Percentiles rank a stretch among this genome's conserved stretches.
phyloP scores from a whole-genome alignment of 2,113 vertebrate species.

The Python bivittatus region DNA sequence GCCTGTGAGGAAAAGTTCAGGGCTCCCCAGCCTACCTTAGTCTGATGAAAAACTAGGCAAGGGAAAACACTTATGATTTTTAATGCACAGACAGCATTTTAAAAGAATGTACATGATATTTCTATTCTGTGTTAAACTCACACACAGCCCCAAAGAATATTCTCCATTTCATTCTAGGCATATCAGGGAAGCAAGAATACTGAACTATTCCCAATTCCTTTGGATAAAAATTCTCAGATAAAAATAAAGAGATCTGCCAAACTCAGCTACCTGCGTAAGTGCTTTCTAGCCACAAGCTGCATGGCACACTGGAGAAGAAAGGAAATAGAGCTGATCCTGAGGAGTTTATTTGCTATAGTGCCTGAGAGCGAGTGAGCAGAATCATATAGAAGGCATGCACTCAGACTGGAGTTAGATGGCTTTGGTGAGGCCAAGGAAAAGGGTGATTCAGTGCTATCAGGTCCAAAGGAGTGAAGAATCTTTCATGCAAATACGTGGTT shows the following conservation, averaged over 20 bases:
- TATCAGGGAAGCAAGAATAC: slow-evolving; percentile 5
- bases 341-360: neutral
- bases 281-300: neutral
- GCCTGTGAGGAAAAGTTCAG: too few relatives aligned
- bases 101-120: neutral
- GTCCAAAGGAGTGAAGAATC: neutral
- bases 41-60: neutral
- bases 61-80: neutral
- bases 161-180: slow-evolving; percentile 3
- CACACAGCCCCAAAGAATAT: neutral
- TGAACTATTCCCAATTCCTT: slow-evolving; percentile 14
- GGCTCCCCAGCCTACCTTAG: neutral
- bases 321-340: neutral
- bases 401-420: neutral
- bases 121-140: slow-evolving; percentile 14
- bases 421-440: neutral
- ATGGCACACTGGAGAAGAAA: neutral
- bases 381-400: neutral
- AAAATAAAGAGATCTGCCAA: slow-evolving; percentile 22
- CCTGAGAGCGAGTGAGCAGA: neutral
- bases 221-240: slow-evolving; percentile 16
- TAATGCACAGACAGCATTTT: neutral
- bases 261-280: slow-evolving; percentile 6
- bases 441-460: neutral
- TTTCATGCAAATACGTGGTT: neutral